Evolutionary conservation across 2,113 vertebrate genomes (phyloP), one percentile per base, ranked within the genome.

Genomic region (Brachyistius frenatus): DNA sequence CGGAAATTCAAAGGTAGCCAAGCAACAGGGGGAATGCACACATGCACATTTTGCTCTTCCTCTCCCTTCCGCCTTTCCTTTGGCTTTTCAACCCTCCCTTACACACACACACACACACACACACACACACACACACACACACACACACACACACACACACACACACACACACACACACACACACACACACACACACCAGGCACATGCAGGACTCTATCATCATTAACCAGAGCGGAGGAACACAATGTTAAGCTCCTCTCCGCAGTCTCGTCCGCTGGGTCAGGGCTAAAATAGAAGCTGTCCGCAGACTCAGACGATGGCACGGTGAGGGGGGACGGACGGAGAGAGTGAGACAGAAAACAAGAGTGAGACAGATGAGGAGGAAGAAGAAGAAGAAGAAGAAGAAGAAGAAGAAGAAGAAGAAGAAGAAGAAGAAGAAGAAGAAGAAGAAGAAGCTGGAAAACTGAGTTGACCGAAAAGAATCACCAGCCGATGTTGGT

Each of bases 1-100:
- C 77, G 82, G 88, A 89, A 92, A 90, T 84, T 90, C 86, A 88
- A 85, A 91, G 88, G 90, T 91, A 92, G 88, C 86, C 90, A 91
- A 91, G 89, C 88, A 92, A 92, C 86, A 82, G 83, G 86, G 23
- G 88, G 83, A 84, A 90, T 74, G 82, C 84, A 87, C 83, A 87
- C 85, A 85, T 85, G 70, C 85, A 87, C 86, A 81, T 88, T 91
- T 85, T 83, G 80, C 86, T 83, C 82, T 91, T 85, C 86, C 86
- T 90, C 66, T 88, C 77, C 80, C 77, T 91, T 85, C 85, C 52
- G 62, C 70, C 73, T 80, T 73, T 80, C 78, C 60, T 76, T 84
- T 84, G 80, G 85, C 85, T 86, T 86, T 84, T 80, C 73, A 81
- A 76, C 80, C 36, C 74, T 70, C 52, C 23, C 53, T 53, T 32